A percentile compares a stretch with the other conserved stretches of the same genome.
Evolutionary conservation across 1,140 invertebrate species (phyloP).

Genomic region (Dolichoris vasculosae): DNA sequence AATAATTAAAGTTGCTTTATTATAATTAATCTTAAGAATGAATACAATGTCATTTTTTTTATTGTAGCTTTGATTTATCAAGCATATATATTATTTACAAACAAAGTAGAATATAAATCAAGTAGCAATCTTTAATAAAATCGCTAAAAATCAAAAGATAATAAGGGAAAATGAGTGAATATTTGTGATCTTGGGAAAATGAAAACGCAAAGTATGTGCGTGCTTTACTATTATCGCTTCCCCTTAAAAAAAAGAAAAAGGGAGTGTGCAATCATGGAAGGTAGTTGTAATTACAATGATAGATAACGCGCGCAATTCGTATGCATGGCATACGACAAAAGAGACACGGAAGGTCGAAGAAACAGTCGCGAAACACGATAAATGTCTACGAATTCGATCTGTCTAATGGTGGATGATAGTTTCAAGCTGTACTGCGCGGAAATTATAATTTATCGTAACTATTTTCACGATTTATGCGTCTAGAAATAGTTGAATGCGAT

Average conservation of each 20-base stretch:
- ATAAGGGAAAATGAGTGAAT: slow-evolving; percentile 4
- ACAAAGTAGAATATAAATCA: slow-evolving; percentile 26
- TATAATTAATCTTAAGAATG: neutral
- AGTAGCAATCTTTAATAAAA: slow-evolving; percentile 10
- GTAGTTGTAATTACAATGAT: slow-evolving; percentile 54
- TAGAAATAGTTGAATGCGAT: neutral
- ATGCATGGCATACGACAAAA: slow-evolving; percentile 57
- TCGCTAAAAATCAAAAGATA: slow-evolving; percentile 32
- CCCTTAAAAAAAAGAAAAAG: slow-evolving; percentile 22
- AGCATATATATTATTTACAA: neutral
- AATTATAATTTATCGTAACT: slow-evolving; percentile 33
- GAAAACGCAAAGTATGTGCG: slow-evolving; percentile 43
- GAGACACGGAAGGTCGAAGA: slow-evolving; percentile 57
- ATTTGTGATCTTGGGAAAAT: slow-evolving; percentile 37
- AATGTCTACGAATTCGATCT: neutral
- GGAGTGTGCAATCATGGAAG: slow-evolving; percentile 40
- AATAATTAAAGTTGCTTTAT: neutral
- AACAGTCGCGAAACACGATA: slow-evolving; percentile 64
- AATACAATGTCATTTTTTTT: neutral
- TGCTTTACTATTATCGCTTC: slow-evolving; percentile 48
- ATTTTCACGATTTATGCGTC: slow-evolving; percentile 30
- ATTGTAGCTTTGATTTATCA: neutral
- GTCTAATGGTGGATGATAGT: slow-evolving; percentile 1
- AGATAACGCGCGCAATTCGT: slow-evolving; percentile 58
- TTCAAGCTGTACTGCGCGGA: slow-evolving; percentile 4